These are phyloP conservation scores for Mimas tiliae DNA, from an alignment of 2,888 invertebrate genomes.

Conservation along the genomic window DNA sequence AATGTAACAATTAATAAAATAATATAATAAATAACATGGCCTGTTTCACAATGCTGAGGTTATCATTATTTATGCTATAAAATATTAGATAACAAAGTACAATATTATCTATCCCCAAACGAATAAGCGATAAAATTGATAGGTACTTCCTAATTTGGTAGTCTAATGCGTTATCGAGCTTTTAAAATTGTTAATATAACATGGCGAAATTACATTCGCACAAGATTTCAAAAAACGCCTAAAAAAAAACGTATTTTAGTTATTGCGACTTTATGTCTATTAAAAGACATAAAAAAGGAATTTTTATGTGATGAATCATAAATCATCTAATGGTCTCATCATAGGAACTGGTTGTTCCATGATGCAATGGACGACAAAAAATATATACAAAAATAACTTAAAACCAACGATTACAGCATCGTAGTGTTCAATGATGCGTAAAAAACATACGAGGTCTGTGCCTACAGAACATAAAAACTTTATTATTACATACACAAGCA, in stretches of 20 bases:
- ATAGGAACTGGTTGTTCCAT: slow-evolving; percentile 1
- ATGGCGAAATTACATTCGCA: background rate
- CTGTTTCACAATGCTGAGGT: too few species aligned
- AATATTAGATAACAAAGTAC: too few species aligned
- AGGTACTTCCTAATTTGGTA: too few species aligned
- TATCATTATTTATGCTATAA: too few species aligned
- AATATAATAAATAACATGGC: too few species aligned
- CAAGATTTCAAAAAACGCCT: background rate
- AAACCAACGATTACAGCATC: background rate
- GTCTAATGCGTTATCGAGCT: too few species aligned
- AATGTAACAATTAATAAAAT: too few species aligned
- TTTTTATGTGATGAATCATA: slow-evolving; percentile 15
- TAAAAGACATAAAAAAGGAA: slow-evolving; percentile 15
- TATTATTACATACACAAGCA: background rate
- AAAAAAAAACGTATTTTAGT: background rate
- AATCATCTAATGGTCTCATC: background rate
- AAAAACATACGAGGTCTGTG: background rate
- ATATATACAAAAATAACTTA: background rate
- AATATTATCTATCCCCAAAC: too few species aligned
- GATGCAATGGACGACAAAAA: slow-evolving; percentile 11
- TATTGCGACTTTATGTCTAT: slow-evolving; percentile 4
- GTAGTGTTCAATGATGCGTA: background rate
- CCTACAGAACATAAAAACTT: too few species aligned
- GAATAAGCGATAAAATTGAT: too few species aligned
- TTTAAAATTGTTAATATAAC: background rate